Evolutionary conservation across 1,140 invertebrate species (phyloP).

Genomic region (Zaprionus vittiger): DNA sequence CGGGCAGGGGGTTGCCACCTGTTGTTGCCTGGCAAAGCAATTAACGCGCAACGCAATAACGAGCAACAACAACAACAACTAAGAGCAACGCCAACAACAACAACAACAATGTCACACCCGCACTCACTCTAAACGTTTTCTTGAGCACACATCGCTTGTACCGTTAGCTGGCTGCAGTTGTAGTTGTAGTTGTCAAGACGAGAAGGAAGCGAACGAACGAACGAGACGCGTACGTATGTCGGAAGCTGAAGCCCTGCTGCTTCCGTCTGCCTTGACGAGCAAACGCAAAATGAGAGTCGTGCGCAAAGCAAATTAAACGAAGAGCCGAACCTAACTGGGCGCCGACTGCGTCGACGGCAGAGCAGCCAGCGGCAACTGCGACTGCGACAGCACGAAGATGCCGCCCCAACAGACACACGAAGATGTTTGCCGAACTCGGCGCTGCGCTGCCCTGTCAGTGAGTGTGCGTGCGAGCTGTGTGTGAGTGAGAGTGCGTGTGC

Average conservation of each 20-base stretch:
- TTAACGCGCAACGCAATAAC: constrained; percentile 38
- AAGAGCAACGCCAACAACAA: not conserved
- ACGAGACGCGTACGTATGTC: constrained; percentile 43
- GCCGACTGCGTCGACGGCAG: constrained; percentile 31
- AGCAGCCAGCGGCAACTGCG: constrained; percentile 21
- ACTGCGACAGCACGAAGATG: constrained; percentile 57
- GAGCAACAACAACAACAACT: not conserved
- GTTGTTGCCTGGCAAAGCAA: constrained; percentile 64
- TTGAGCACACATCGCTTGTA: constrained; percentile 54
- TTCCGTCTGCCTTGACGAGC: constrained; percentile 77
- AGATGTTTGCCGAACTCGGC: constrained; percentile 61
- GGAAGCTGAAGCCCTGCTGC: constrained; percentile 53
- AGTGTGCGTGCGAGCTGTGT: constrained; percentile 2
- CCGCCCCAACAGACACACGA: constrained; percentile 55
- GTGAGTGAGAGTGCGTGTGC: constrained; percentile 33
- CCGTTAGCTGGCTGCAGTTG: constrained; percentile 38
- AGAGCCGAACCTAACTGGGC: constrained; percentile 65
- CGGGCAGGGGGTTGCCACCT: constrained; percentile 52
- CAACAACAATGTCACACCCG: not conserved
- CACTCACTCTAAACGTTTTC: constrained; percentile 26
- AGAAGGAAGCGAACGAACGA: constrained; percentile 3
- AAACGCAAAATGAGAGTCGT: constrained; percentile 82
- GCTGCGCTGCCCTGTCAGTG: constrained; percentile 33
- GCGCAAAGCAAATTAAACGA: constrained; percentile 77
- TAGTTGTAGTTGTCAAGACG: constrained; percentile 32